Evolutionary conservation across 2,113 vertebrate species (phyloP).

Genomic region (Oncorhynchus keta): DNA sequence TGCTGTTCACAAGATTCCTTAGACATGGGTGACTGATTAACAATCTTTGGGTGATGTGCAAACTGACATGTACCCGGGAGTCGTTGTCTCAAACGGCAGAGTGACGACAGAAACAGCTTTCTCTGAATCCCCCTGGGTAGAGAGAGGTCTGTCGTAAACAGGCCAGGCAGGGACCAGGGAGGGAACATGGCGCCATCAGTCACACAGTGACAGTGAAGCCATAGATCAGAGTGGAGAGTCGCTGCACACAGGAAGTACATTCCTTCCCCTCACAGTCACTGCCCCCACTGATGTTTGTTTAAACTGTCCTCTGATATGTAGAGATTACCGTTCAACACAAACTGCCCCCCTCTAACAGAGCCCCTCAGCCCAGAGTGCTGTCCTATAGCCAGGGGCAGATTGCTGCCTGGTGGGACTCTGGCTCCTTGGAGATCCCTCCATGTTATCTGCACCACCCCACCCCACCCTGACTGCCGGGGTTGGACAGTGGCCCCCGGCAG

Average conservation of each 20-base stretch:
- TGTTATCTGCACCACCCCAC: constrained; percentile 33
- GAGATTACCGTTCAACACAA: constrained; percentile 71
- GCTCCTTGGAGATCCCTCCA: constrained; percentile 40
- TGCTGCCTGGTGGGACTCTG: constrained; percentile 22
- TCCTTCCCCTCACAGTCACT: constrained; percentile 82
- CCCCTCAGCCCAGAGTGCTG: background rate
- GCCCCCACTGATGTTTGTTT: constrained; percentile 78
- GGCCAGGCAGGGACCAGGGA: constrained; percentile 38
- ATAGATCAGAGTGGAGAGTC: constrained; percentile 58
- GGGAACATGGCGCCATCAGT: constrained; percentile 56
- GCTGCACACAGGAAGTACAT: constrained; percentile 80
- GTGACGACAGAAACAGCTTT: constrained; percentile 24
- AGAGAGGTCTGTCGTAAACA: constrained; percentile 18
- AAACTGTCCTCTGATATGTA: constrained; percentile 74
- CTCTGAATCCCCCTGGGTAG: background rate
- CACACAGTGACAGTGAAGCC: constrained; percentile 61
- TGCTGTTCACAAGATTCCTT: background rate
- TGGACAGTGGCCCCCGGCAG: constrained; percentile 26
- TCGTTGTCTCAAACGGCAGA: constrained; percentile 30
- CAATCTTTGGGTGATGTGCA: background rate
- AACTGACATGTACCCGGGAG: constrained; percentile 29
- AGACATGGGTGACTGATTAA: background rate
- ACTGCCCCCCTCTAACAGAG: constrained; percentile 45
- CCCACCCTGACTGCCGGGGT: constrained; percentile 20
- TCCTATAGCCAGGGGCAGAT: constrained; percentile 39